Conservation (phyloP, 2,113 vertebrate species). For the Alosa alosa region DNA sequence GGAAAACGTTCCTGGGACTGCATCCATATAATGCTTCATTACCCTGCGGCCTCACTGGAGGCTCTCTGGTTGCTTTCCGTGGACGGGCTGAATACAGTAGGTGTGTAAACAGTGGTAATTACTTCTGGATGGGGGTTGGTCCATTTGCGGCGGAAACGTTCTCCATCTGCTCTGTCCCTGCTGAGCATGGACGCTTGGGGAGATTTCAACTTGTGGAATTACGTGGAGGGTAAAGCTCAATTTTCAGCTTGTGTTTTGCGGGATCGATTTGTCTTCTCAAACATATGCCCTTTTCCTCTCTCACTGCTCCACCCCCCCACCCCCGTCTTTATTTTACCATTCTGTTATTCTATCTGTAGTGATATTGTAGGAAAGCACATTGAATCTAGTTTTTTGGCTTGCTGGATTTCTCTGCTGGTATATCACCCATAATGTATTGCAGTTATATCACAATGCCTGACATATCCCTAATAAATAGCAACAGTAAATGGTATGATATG, state of each 20-base stretch:
- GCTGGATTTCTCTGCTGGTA: neutral
- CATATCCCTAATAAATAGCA: slow-evolving; percentile 28
- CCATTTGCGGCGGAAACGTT: neutral
- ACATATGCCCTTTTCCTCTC: neutral
- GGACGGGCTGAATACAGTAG: neutral
- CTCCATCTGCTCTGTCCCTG: neutral
- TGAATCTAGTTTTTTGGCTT: slow-evolving; percentile 20
- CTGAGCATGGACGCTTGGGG: neutral
- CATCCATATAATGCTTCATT: neutral
- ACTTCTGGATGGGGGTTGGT: neutral
- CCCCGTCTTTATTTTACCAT: neutral
- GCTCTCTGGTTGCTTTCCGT: neutral
- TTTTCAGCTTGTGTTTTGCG: neutral
- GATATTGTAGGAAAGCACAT: neutral
- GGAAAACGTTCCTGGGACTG: neutral
- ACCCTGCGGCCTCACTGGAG: neutral
- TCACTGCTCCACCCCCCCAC: neutral
- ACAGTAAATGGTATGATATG: neutral
- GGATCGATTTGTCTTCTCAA: neutral
- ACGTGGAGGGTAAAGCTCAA: neutral
- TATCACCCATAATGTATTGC: slow-evolving; percentile 24
- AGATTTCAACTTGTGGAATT: neutral
- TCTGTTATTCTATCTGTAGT: neutral
- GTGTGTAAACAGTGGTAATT: neutral
- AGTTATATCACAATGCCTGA: slow-evolving; percentile 6